Base-by-base conservation (phyloP, 2,113 vertebrate genomes). In the Mugil cephalus region DNA sequence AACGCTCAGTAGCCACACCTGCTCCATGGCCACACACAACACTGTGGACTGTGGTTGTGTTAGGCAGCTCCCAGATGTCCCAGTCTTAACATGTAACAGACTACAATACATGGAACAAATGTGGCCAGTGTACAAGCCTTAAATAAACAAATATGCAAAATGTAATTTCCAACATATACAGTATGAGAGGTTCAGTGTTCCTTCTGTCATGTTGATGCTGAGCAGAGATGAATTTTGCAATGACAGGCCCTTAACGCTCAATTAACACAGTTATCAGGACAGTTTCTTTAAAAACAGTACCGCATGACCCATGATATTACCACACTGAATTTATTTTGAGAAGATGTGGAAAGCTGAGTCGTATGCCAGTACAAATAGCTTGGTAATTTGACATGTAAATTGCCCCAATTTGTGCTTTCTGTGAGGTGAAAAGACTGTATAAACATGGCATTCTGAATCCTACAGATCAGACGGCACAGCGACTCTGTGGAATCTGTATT, bases 301-400 rank as follows among this genome's bases (percentile, higher is more conserved):
- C 55, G 47, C 30, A 21, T 76, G 64, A 86, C 18, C 65, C 47
- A 82, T 80, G 40, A 9, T 24, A 53, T 34, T 46, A 59, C 76
- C 55, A 10, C 24, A 45, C 36, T 4, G 8, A 40, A 45, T 85
- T 66, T 61, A 60, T 80, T 70, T 68, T 77, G 17, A 19, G 34
- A 71, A 55, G n/a, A 59, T 42, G 58, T 34, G 10, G 60, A 71
- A 19, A 73, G 14, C 40, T 7, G 21, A 47, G 18, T 60, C 34
- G 15, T 14, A 35, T 43, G 83, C 82, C 87, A 87, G 77, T 53
- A 77, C 36, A 86, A 92, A 91, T 72, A 84, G 59, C 30, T 24
- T 10, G 0, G 52, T 45, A 30, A 83, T 86, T 79, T 65, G 56
- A 70, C 17, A 10, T 70, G 42, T 86, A 87, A 92, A 90, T 91